Conservation (phyloP, 2,888 invertebrate genomes). For the Trimorus sp. region DNA sequence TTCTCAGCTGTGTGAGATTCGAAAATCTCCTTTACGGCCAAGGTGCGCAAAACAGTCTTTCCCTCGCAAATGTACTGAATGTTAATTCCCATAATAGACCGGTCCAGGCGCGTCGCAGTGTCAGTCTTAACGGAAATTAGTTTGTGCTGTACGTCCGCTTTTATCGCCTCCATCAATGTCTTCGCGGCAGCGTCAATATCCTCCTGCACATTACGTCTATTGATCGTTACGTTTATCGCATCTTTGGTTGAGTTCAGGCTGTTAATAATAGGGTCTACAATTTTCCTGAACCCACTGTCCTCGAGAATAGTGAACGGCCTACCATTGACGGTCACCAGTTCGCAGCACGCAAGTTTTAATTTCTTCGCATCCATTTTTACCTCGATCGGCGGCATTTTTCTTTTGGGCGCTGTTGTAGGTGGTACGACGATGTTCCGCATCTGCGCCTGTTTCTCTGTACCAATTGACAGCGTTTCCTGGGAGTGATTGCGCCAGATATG, state of each 20-base stretch:
- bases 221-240: neutral
- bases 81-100: conserved; percentile 11
- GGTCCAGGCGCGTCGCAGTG: conserved; percentile 9
- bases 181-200: neutral
- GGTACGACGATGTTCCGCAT: neutral
- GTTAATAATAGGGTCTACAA: no score
- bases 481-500: conserved; percentile 2
- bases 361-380: neutral
- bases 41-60: neutral
- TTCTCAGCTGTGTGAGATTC: neutral
- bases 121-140: conserved; percentile 11
- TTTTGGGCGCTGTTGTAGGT: neutral
- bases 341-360: conserved; percentile 9
- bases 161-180: neutral
- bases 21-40: conserved; percentile 5
- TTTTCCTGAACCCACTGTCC: neutral
- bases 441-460: neutral
- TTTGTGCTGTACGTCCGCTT: neutral
- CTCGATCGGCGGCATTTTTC: neutral
- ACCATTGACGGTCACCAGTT: neutral
- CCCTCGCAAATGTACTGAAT: neutral
- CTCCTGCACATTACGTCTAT: neutral
- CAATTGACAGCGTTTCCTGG: neutral
- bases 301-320: conserved; percentile 9
- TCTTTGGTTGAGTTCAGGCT: neutral